A percentile compares a stretch with the other conserved stretches of the same genome.
Evolutionary conservation across 2,113 vertebrate genomes (phyloP).

Genomic region (Nothobranchius kuhntae): DNA sequence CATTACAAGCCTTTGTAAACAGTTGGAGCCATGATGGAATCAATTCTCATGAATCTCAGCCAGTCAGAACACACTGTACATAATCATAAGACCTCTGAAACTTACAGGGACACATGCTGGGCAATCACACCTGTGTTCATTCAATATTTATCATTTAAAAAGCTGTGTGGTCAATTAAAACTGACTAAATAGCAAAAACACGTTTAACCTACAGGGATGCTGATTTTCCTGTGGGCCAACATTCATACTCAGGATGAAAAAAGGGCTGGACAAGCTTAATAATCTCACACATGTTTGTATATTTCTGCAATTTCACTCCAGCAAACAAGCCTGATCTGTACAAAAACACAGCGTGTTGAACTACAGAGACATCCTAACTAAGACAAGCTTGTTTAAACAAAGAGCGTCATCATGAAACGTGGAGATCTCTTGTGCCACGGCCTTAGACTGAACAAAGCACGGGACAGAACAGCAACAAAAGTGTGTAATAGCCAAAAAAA

Average conservation of each 20-base stretch:
- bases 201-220: not conserved
- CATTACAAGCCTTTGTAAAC: slow-evolving; percentile 35
- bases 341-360: not conserved
- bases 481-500: slow-evolving; percentile 13
- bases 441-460: slow-evolving; percentile 2
- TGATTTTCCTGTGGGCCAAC: slow-evolving; percentile 21
- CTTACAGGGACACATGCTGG: slow-evolving; percentile 11
- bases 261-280: slow-evolving; percentile 6
- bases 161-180: too few species aligned
- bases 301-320: not conserved
- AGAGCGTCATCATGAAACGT: slow-evolving; percentile 39
- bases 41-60: slow-evolving; percentile 19
- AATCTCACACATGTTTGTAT: not conserved
- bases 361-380: not conserved
- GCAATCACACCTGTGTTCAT: not conserved
- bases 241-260: not conserved
- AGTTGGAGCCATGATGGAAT: slow-evolving; percentile 34
- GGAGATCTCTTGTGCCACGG: slow-evolving; percentile 35
- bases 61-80: slow-evolving; percentile 19
- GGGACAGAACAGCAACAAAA: slow-evolving; percentile 29
- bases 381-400: slow-evolving; percentile 9
- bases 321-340: not conserved
- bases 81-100: slow-evolving; percentile 30
- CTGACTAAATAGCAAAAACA: too few species aligned
- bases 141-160: too few species aligned